phyloP scores from a whole-genome alignment of 1,140 invertebrate species.

The Halesus radiatus region DNA sequence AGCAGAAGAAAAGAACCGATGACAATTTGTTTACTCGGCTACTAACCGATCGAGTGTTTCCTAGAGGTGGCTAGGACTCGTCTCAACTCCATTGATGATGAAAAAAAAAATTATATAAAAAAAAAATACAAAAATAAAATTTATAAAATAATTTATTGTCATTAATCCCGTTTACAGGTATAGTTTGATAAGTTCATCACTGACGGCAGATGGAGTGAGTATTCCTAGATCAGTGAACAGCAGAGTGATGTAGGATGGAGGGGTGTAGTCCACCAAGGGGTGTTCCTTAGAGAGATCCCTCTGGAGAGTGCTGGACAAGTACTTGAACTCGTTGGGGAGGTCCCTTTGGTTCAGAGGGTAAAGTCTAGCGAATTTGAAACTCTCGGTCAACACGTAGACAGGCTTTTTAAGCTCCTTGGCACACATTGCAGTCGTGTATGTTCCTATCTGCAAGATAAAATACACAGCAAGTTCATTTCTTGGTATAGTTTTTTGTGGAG shows the following conservation, averaged over 20 bases:
- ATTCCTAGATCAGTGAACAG: constrained; percentile 97
- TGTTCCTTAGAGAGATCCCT: constrained; percentile 81
- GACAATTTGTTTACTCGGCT: too few relatives aligned
- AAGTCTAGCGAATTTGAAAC: constrained; percentile 95
- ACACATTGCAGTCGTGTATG: constrained; percentile 90
- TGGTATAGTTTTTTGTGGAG: too few relatives aligned
- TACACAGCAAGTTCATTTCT: too few relatives aligned
- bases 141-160: constrained; percentile 40
- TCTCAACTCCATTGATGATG: too few relatives aligned
- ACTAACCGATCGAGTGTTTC: too few relatives aligned
- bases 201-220: constrained; percentile 94
- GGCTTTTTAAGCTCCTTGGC: constrained; percentile 95
- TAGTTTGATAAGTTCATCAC: constrained; percentile 96
- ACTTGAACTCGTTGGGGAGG: constrained; percentile 90
- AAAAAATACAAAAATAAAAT: neutral
- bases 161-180: constrained; percentile 79
- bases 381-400: constrained; percentile 95
- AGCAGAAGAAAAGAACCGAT: too few relatives aligned
- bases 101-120: too few relatives aligned
- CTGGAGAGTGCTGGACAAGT: constrained; percentile 77
- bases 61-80: too few relatives aligned
- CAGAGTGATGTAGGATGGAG: constrained; percentile 91
- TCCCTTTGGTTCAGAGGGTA: constrained; percentile 95
- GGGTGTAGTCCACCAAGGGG: constrained; percentile 96
- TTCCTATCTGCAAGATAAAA: constrained; percentile 81